Percentiles rank a stretch among this genome's conserved stretches.
phyloP scores from a whole-genome alignment of 2,113 vertebrate species.

The Isichthys henryi region DNA sequence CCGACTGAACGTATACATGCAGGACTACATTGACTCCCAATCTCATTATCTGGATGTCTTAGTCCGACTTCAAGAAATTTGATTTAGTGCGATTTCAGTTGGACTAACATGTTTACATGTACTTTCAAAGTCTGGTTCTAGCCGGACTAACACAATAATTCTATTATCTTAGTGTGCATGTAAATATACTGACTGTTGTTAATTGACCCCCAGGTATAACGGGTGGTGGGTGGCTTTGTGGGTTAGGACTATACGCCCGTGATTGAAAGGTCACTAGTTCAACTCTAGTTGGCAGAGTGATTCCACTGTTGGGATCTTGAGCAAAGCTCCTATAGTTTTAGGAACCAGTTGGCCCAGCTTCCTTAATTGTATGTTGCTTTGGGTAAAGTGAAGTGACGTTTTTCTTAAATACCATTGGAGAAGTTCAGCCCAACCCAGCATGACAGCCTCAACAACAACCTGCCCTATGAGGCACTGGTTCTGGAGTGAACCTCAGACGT shows the following conservation, averaged over 20 bases:
- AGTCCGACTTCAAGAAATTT: no score
- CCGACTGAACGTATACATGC: no score
- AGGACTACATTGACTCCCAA: no score
- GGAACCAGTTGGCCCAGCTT: no score
- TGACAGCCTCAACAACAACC: neutral
- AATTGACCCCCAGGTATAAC: neutral
- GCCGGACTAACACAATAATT: no score
- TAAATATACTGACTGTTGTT: neutral
- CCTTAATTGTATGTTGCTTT: no score
- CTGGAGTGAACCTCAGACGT: neutral
- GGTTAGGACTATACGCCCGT: neutral
- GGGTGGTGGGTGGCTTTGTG: neutral
- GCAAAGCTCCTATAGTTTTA: neutral
- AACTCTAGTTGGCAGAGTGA: neutral
- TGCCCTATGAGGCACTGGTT: neutral
- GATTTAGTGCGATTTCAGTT: no score
- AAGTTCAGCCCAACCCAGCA: neutral
- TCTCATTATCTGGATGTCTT: no score
- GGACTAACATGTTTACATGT: no score
- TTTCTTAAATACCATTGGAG: neutral
- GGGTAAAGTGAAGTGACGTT: neutral
- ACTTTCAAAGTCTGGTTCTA: no score
- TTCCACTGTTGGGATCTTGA: neutral
- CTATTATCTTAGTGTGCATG: no score
- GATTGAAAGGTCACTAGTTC: neutral